Conservation (phyloP, 2,113 vertebrate species). For the Dicentrarchus labrax region DNA sequence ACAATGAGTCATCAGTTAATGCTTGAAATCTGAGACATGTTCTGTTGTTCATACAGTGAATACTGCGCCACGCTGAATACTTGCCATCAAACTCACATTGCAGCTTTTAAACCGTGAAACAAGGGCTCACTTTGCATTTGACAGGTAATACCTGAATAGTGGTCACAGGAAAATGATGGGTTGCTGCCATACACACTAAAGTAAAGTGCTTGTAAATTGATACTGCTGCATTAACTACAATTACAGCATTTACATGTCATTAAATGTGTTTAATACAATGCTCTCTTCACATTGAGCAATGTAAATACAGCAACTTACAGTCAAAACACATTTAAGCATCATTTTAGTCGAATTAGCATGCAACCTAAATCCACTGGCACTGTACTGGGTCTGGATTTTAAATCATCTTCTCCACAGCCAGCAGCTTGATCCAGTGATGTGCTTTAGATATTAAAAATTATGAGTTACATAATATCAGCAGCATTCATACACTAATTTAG, state of each 20-base stretch:
- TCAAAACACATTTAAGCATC: background rate
- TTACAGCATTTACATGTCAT: background rate
- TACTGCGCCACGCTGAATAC: background rate
- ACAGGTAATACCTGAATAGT: background rate
- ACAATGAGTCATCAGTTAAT: conserved; percentile 57
- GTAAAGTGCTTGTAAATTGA: background rate
- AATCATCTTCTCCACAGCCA: conserved; percentile 1
- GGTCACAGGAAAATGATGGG: background rate
- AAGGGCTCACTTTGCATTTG: background rate
- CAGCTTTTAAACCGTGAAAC: conserved; percentile 23
- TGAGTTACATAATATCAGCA: conserved; percentile 9
- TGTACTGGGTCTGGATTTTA: conserved; percentile 13
- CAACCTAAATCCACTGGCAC: background rate
- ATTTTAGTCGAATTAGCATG: background rate
- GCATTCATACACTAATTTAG: background rate
- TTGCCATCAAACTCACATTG: conserved; percentile 17
- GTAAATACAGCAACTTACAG: background rate
- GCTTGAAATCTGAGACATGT: conserved; percentile 39
- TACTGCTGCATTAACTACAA: background rate
- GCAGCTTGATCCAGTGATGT: background rate
- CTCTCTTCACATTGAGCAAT: background rate
- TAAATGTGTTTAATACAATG: background rate
- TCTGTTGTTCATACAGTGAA: conserved; percentile 15
- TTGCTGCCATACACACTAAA: background rate
- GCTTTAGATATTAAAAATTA: conserved; percentile 11